Evolutionary conservation across 2,888 invertebrate genomes (phyloP).

Genomic region (Acrobasis consociella): DNA sequence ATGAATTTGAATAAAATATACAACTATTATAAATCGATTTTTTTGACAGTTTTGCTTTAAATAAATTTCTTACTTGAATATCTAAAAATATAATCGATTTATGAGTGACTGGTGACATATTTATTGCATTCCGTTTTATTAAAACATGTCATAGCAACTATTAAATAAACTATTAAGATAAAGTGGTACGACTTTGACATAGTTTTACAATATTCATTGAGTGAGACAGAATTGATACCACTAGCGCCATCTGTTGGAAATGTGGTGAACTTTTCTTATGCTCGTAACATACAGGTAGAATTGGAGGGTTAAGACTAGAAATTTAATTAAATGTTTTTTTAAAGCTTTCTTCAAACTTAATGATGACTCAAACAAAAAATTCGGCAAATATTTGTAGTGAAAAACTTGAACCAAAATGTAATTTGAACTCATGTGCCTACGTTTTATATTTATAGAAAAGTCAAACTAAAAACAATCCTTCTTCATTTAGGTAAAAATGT

Average conservation of each 20-base stretch:
- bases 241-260: slow-evolving; percentile 61
- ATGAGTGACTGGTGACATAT: slow-evolving; percentile 48
- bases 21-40: too few species aligned
- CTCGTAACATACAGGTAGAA: not conserved
- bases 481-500: too few species aligned
- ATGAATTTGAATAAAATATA: too few species aligned
- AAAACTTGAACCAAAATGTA: too few species aligned
- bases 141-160: slow-evolving; percentile 55
- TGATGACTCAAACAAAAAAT: too few species aligned
- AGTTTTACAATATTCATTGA: slow-evolving; percentile 40
- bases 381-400: not conserved
- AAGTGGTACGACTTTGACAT: slow-evolving; percentile 63
- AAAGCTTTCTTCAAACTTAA: too few species aligned
- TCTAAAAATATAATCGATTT: slow-evolving; percentile 37
- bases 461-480: too few species aligned
- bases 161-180: slow-evolving; percentile 57
- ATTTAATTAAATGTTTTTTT: too few species aligned
- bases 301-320: not conserved
- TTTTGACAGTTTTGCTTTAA: not conserved
- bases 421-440: too few species aligned
- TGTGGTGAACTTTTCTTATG: slow-evolving; percentile 36
- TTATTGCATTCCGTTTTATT: slow-evolving; percentile 53
- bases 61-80: not conserved
- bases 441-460: too few species aligned
- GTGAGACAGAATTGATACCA: slow-evolving; percentile 29